Base-by-base conservation (phyloP, 2,888 invertebrate genomes). In the Rotaria magnacalcarata region DNA sequence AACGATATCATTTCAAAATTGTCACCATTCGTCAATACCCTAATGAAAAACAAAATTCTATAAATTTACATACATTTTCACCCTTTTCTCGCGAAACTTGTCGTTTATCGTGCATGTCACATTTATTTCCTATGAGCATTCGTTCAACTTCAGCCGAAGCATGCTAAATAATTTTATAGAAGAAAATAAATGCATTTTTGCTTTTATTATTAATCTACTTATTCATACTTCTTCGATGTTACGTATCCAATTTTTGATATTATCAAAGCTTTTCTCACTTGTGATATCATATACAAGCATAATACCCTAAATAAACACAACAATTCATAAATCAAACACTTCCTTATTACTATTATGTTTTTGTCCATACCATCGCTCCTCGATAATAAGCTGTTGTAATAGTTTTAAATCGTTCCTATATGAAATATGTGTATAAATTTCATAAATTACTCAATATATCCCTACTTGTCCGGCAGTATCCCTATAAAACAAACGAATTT, bases 241-340 rank as follows among this genome's bases (percentile, higher is more conserved):
- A 90, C 97, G 93, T 89, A 99, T 96, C 98, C 98, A 99, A 91
- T 98, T 98, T 91, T 96, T 96, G 87, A 99, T 98, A 91, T 98
- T 98, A 92, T 98, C 96, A 92, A 99, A 98, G 89, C 96, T 97
- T 92, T 97, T 98, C 91, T 97, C 97, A 92, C 97, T 97, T 89
- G 98, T 98, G 89, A 99, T 97, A 92, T 99, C 99, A 92, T 99
- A 99, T 60, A 97, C 97, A 88, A 98, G 93, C 96, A 98, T 97
- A 89, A 99, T 99, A 87, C 99, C 99, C 80, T 80, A 47, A 2
- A 75, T 34, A 43, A 21, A 54, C 21, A 21, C 10, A 54, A 54
- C 21, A 6, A 21, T 21, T 21, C 21, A 21, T 21, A 21, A 21
- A 21, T 54, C 5, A 54, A 6, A 21, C 19, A 19, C 21, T 21